These are phyloP conservation scores for Turritopsis dohrnii DNA, from an alignment of 30 jellyfish, hydroid and myxozoan genomes.

Conservation along the genomic window DNA sequence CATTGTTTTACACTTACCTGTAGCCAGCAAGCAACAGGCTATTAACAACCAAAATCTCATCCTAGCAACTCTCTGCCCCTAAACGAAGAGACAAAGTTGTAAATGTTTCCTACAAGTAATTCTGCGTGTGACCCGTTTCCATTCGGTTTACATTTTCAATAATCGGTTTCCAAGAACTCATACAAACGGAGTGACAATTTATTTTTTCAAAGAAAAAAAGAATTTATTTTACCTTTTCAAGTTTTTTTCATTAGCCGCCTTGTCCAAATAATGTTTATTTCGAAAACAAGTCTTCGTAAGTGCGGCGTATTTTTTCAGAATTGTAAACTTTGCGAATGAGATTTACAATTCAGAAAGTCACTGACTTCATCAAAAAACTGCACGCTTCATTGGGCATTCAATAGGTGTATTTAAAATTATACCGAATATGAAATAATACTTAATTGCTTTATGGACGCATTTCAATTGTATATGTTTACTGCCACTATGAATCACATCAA, in stretches of 20 bases:
- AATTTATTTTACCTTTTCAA: background rate
- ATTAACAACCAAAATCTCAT: conserved; percentile 27
- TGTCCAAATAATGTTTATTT: conserved; percentile 3
- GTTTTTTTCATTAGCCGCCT: conserved; percentile 5
- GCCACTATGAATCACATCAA: background rate
- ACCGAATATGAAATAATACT: background rate
- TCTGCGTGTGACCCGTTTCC: background rate
- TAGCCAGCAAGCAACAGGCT: conserved; percentile 36
- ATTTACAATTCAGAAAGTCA: conserved; percentile 13
- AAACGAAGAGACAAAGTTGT: background rate
- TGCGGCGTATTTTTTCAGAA: conserved; percentile 10
- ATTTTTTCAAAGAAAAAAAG: background rate
- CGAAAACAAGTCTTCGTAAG: background rate
- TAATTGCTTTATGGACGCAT: conserved; percentile 13
- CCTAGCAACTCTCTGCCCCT: conserved; percentile 16
- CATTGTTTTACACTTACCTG: conserved; percentile 14
- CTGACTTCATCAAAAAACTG: conserved; percentile 23
- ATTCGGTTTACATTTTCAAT: too few species aligned
- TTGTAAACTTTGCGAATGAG: conserved; percentile 24
- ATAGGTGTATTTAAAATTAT: background rate
- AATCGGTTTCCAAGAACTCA: background rate
- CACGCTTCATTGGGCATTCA: conserved; percentile 13
- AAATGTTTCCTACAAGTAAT: background rate
- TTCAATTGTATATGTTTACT: background rate
- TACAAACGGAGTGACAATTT: background rate